These are phyloP conservation scores for Himantopus leucocephalus DNA, from an alignment of 2,113 vertebrate species.

Conservation along the genomic window DNA sequence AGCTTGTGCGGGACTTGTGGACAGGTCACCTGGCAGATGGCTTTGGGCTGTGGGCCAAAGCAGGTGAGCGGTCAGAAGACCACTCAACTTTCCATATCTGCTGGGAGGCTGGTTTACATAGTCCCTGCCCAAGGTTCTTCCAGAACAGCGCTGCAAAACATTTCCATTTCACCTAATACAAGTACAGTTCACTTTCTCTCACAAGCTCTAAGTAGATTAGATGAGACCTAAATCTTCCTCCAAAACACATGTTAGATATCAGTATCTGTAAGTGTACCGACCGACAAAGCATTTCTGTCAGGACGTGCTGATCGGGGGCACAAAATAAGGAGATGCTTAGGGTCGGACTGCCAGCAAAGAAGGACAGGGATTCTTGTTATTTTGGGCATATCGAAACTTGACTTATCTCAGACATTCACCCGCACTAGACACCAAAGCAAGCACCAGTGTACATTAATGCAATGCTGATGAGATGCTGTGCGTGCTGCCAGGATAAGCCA, in stretches of 20 bases:
- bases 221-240: not conserved
- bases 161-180: not conserved
- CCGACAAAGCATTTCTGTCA: not conserved
- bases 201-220: not conserved
- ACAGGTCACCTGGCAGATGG: not conserved
- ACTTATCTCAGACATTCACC: not conserved
- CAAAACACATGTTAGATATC: not conserved
- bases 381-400: not conserved
- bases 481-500: not conserved
- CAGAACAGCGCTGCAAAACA: not conserved
- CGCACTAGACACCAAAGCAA: not conserved
- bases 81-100: not conserved
- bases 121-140: not conserved
- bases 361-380: not conserved
- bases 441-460: not conserved
- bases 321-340: not conserved
- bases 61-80: not conserved
- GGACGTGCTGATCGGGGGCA: not conserved
- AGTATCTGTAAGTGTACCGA: not conserved
- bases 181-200: not conserved
- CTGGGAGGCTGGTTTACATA: not conserved
- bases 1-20: not conserved
- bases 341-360: not conserved
- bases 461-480: not conserved
- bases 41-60: not conserved